Conservation (phyloP, 2,113 vertebrate species). For the Dromiciops gliroides region DNA sequence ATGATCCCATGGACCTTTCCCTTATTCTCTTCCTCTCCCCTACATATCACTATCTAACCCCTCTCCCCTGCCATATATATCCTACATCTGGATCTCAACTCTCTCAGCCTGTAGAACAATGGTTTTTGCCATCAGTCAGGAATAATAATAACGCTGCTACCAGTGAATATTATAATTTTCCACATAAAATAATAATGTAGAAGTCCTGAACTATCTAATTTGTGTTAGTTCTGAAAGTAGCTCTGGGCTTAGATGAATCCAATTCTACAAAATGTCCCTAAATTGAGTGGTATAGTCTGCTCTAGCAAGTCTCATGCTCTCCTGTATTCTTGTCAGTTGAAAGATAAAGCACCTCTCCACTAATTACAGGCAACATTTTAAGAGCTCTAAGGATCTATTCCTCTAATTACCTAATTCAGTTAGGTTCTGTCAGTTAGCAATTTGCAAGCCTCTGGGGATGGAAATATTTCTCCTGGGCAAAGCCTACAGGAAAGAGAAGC, state of each 20-base stretch:
- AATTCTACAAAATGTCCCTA: background rate
- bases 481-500: background rate
- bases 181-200: background rate
- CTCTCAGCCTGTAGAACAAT: background rate
- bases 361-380: background rate
- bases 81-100: background rate
- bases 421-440: background rate
- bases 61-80: background rate
- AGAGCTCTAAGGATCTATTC: background rate
- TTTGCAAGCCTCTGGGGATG: background rate
- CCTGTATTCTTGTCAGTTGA: background rate
- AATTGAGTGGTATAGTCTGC: background rate
- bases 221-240: background rate
- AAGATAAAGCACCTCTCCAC: background rate
- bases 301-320: background rate
- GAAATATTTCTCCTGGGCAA: constrained; percentile 2
- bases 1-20: background rate
- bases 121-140: background rate
- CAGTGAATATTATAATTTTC: background rate
- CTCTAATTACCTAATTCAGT: background rate
- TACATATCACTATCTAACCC: background rate
- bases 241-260: background rate
- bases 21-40: background rate
- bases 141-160: background rate
- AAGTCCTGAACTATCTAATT: background rate